phyloP scores from a whole-genome alignment of 2,888 invertebrate genomes.

The Drosophila fulvimacula region DNA sequence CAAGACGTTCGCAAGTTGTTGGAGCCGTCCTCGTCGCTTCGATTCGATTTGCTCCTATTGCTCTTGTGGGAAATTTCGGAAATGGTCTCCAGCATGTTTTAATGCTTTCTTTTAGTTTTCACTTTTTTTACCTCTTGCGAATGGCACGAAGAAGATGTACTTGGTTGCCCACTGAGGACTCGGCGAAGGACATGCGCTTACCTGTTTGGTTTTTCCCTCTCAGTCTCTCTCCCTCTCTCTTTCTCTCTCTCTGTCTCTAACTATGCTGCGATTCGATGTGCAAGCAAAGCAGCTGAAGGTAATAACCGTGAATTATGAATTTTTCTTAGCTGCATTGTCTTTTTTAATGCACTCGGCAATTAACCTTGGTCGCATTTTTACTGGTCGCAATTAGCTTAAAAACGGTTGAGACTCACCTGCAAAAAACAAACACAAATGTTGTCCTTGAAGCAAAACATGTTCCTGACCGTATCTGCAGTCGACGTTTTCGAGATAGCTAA shows the following conservation, averaged over 20 bases:
- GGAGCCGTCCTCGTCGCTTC: constrained; percentile 51
- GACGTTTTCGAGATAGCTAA: not conserved
- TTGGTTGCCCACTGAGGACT: constrained; percentile 10
- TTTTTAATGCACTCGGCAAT: constrained; percentile 60
- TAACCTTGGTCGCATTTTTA: constrained; percentile 72
- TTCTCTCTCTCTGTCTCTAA: not conserved
- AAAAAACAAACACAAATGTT: not conserved
- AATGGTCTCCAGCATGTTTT: constrained; percentile 51
- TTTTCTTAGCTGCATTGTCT: constrained; percentile 32
- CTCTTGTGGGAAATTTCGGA: constrained; percentile 76
- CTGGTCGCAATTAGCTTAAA: constrained; percentile 36
- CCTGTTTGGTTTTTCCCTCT: constrained; percentile 54
- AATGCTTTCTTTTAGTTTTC: constrained; percentile 34
- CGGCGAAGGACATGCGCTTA: constrained; percentile 48
- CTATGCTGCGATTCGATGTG: constrained; percentile 28
- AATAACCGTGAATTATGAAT: constrained; percentile 74
- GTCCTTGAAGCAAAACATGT: constrained; percentile 21
- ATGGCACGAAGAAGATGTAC: constrained; percentile 20
- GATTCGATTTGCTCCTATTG: constrained; percentile 75
- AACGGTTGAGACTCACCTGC: constrained; percentile 32
- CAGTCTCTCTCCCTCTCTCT: not conserved
- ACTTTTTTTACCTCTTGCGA: constrained; percentile 29
- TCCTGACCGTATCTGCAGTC: not conserved
- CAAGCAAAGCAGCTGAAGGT: constrained; percentile 44
- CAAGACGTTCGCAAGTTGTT: constrained; percentile 50